Conservation (phyloP, 2,888 invertebrate species). For the Tipula confusa region DNA sequence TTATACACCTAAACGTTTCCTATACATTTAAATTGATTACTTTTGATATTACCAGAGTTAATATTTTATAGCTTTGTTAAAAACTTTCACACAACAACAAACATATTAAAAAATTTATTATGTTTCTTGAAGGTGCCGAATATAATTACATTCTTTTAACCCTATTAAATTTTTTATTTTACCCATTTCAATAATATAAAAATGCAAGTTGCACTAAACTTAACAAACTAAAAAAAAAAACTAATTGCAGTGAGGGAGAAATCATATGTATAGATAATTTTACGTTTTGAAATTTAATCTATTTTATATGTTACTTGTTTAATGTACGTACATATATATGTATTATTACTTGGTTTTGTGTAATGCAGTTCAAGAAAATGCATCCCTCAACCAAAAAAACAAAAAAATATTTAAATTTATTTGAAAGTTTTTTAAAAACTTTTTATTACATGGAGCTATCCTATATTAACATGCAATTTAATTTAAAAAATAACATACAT, state of each 20-base stretch:
- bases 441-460: background rate
- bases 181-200: background rate
- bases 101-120: background rate
- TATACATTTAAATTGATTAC: too few species aligned
- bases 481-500: background rate
- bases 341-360: background rate
- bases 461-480: slow-evolving; percentile 16
- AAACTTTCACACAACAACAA: background rate
- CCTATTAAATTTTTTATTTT: background rate
- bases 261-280: background rate
- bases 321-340: background rate
- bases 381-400: slow-evolving; percentile 15
- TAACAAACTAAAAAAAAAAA: background rate
- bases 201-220: background rate
- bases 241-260: slow-evolving; percentile 7
- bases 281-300: slow-evolving; percentile 25
- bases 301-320: slow-evolving; percentile 3
- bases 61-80: background rate
- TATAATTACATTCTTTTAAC: background rate
- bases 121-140: background rate
- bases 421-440: background rate
- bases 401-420: background rate
- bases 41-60: too few species aligned
- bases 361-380: slow-evolving; percentile 25
- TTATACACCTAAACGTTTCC: background rate